Evolutionary conservation across 2,797 vertebrate species (phyloP).

Genomic region (Dallia pectoralis): DNA sequence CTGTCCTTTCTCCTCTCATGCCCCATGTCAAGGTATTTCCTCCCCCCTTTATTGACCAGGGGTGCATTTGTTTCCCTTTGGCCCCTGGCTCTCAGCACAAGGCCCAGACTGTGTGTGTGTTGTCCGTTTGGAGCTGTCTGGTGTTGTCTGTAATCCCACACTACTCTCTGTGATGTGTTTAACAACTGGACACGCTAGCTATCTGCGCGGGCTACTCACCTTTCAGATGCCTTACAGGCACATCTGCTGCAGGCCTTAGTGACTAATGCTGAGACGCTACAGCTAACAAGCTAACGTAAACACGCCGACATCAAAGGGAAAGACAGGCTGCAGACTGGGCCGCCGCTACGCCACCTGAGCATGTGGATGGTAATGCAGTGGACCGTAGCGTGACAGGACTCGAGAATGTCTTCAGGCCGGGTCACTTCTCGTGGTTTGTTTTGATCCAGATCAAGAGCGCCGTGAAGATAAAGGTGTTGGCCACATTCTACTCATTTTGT

Average conservation of each 20-base stretch:
- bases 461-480: neutral
- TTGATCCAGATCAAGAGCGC: neutral
- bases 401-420: conserved; percentile 37
- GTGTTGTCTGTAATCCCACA: neutral
- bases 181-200: conserved; percentile 58
- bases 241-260: conserved; percentile 67
- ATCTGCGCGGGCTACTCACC: conserved; percentile 58
- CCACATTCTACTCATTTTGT: neutral
- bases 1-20: conserved; percentile 54
- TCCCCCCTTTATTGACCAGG: conserved; percentile 38
- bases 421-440: conserved; percentile 37
- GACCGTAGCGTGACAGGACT: conserved; percentile 56
- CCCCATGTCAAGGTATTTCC: conserved; percentile 62
- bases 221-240: conserved; percentile 63
- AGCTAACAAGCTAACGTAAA: conserved; percentile 61
- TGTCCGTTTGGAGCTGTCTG: conserved; percentile 26
- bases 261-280: conserved; percentile 33
- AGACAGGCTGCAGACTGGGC: conserved; percentile 27
- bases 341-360: conserved; percentile 50
- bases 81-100: conserved; percentile 53
- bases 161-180: conserved; percentile 44
- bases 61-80: conserved; percentile 62
- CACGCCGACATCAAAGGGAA: conserved; percentile 65
- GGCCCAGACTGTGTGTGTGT: conserved; percentile 1
- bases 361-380: conserved; percentile 48